phyloP scores from a whole-genome alignment of 2,113 vertebrate species.

The Ornithorhynchus anatinus region DNA sequence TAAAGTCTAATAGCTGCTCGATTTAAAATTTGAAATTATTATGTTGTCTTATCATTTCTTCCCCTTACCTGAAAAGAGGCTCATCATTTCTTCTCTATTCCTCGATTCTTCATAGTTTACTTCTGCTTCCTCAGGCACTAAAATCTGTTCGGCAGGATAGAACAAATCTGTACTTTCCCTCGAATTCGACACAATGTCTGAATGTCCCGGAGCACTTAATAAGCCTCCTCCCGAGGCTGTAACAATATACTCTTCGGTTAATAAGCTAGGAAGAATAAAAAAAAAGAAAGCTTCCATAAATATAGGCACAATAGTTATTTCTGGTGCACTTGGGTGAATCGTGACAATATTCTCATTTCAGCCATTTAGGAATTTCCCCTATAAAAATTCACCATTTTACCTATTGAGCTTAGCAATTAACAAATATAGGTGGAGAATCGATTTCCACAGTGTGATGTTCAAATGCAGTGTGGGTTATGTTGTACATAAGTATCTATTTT shows the following conservation, averaged over 20 bases:
- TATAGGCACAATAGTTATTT: no score
- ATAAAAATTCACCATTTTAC: no score
- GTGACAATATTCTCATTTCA: no score
- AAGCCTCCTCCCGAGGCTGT: not conserved
- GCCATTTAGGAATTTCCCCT: no score
- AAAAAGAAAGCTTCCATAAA: no score
- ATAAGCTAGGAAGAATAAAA: no score
- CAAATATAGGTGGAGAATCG: no score
- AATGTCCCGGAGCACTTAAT: not conserved
- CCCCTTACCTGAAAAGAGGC: conserved; percentile 47
- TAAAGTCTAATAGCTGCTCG: not conserved
- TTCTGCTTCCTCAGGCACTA: not conserved
- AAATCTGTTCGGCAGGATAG: not conserved
- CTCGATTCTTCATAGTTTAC: not conserved
- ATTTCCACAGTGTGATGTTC: no score
- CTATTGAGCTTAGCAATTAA: no score
- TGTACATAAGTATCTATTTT: no score
- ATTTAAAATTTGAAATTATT: not conserved
- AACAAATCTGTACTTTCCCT: not conserved
- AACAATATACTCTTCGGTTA: not conserved
- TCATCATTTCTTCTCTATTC: not conserved
- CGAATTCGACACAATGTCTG: not conserved
- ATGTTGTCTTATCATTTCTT: not conserved
- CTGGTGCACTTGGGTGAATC: no score
- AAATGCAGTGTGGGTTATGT: no score